Evolutionary conservation across 2,113 vertebrate genomes (phyloP).

Genomic region (Ptychochromis oligacanthus): DNA sequence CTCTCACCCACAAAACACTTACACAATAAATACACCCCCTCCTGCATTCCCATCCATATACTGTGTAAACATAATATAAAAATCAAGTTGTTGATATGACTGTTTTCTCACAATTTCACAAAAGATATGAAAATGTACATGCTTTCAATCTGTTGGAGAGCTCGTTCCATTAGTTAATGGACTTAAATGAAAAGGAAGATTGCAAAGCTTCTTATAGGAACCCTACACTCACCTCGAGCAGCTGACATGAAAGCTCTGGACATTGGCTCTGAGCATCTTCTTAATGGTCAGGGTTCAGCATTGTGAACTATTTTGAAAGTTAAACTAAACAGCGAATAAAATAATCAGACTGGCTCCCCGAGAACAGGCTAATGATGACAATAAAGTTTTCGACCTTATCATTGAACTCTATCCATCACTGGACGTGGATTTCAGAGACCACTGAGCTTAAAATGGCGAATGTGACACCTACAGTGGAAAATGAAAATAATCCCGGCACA

Average conservation of each 20-base stretch:
- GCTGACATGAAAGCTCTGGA: accelerated
- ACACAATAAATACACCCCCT: no score
- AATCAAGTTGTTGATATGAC: no score
- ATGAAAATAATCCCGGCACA: accelerated
- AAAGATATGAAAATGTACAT: no score
- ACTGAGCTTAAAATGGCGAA: neutral
- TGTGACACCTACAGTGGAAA: neutral
- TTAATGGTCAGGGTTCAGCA: accelerated
- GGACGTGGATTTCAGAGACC: neutral
- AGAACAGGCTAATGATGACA: neutral
- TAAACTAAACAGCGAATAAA: neutral
- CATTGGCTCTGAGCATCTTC: accelerated
- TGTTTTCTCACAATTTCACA: no score
- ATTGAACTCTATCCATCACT: neutral
- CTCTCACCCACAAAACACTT: no score
- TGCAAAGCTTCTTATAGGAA: neutral
- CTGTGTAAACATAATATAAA: no score
- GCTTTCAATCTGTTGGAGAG: no score
- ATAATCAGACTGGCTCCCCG: accelerated
- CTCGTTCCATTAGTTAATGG: no score
- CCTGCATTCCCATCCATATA: no score
- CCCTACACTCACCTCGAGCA: neutral
- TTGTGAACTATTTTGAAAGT: neutral
- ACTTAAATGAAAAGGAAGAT: no score
- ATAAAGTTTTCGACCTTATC: neutral